phyloP scores from a whole-genome alignment of 2,888 invertebrate species.

The Eutolmus rufibarbis region DNA sequence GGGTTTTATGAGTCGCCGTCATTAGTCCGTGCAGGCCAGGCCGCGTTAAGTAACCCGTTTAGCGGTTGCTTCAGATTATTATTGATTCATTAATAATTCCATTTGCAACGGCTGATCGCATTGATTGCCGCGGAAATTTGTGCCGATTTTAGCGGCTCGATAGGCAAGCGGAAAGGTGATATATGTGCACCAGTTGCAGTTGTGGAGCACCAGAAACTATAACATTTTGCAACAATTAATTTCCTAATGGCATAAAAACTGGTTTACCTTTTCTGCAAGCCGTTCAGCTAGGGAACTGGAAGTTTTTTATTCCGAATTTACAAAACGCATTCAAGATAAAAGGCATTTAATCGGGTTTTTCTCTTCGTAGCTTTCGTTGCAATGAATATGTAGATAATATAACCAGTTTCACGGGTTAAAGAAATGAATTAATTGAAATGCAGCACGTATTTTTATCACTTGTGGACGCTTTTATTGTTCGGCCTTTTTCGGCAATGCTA shows the following conservation, averaged over 20 bases:
- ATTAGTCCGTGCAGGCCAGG: background rate
- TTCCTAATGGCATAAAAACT: background rate
- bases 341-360: background rate
- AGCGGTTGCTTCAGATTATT: slow-evolving; percentile 1
- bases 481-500: background rate
- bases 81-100: slow-evolving; percentile 13
- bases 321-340: background rate
- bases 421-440: background rate
- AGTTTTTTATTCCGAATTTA: background rate
- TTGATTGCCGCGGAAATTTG: background rate
- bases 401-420: background rate
- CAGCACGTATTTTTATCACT: background rate
- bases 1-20: background rate
- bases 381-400: background rate
- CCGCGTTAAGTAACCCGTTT: background rate
- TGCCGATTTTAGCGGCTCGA: background rate
- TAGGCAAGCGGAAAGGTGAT: background rate
- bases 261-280: background rate
- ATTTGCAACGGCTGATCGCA: slow-evolving; percentile 1
- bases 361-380: background rate
- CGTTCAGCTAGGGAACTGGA: background rate
- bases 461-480: background rate
- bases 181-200: background rate
- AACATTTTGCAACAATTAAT: background rate
- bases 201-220: background rate